Base-by-base conservation (phyloP, 2,888 invertebrate genomes). In the Dolomedes plantarius region DNA sequence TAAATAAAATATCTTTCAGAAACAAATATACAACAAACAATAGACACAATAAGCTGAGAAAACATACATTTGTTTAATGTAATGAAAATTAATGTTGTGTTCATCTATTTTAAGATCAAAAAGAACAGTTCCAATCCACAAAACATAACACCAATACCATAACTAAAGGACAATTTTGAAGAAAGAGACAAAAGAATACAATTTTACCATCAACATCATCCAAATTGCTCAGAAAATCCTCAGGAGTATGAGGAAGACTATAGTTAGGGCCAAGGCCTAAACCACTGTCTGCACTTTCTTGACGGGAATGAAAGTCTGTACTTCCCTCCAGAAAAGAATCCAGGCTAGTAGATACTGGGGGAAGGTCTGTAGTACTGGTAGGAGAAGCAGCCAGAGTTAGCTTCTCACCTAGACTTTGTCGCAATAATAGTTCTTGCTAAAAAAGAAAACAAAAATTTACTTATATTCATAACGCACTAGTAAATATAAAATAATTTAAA, bases 261-360 rank as follows among this genome's bases (percentile, higher is more conserved):
- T 97, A 97, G 89, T 94, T 94, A 90, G 94, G 94, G 86, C 95
- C 94, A 89, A 95, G 95, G 90, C 97, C 97, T 67, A 92, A 90
- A 75, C 98, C 98, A 91, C 97, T 97, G 92, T 98, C 98, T 13
- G 96, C 96, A 13, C 97, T 97, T 92, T 97, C 98, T 92, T 98
- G 98, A 88, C 98, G 94, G 90, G 97, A 95, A 92, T 98, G 98
- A 89, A 91, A 91, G 90, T 97, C 97, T 78, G 95, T 94, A 56
- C 79, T 92, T 68, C 89, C 89, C 27, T 90, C 90, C 72, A 91
- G 89, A 83, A 91, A 91, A 27, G 91, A 90, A 88, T 91, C 91
- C 71, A 90, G 73, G 64, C 90, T 90, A 29, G 89, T 89, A 28
- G 88, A 88, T 2, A 88, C 67, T 32, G 89, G 87, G 31, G 88